Evolutionary conservation across 2,797 vertebrate genomes (phyloP), one percentile per base, ranked within the genome.

Genomic region (Fringilla coelebs): DNA sequence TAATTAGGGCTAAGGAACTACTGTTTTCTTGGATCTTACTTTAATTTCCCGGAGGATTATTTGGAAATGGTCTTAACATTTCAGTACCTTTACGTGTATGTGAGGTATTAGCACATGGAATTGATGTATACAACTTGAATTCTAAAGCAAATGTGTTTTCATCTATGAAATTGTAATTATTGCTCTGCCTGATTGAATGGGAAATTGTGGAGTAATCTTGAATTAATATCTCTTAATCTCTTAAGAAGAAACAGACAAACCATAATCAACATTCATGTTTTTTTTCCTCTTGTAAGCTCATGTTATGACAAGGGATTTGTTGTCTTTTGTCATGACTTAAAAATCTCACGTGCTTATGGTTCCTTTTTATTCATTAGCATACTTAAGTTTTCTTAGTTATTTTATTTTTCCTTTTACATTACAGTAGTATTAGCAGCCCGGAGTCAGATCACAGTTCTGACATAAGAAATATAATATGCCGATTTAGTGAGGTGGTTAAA

Each of bases 321-420:
- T 90, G 77, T 55, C 22, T 77, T 88, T 84, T 89, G 60, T 71
- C 66, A 60, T 55, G 55, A 62, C 40, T 62, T 25, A 65, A 88
- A 91, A 79, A 63, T 36, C 13, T 89, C 32, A 73, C 2, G 11
- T n/a, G 4, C 2, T 85, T 79, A 45, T 24, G 17, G 14, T 11
- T 76, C 38, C 12, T 61, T 88, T 82, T 79, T 55, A 52, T 70
- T 85, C 40, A 63, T 55, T 74, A 74, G 18, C 17, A 58, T 67
- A 60, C 19, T 61, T 57, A 48, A 10, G 3, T 90, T 92, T 90
- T 70, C 46, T 14, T 62, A 51, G 6, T 13, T 73, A 38, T 58
- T 88, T 89, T 52, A 63, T 38, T 83, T 88, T 94, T 77, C 19
- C 17, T 78, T 92, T 95, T 83, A 67, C n/a, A 20, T 68, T 83